Evolutionary conservation across 2,797 vertebrate genomes (phyloP).

Genomic region (Danio tinwini): DNA sequence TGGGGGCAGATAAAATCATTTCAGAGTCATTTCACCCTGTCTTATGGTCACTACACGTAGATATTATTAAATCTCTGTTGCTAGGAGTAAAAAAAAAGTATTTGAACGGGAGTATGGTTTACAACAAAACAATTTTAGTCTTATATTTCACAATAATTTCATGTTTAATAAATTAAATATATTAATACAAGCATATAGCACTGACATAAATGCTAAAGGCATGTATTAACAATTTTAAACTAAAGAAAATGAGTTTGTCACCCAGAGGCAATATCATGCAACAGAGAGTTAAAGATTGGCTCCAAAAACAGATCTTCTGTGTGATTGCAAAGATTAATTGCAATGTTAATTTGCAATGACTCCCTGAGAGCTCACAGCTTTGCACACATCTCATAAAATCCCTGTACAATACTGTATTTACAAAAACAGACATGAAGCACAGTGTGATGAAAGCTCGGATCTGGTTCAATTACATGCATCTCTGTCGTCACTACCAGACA

Average conservation of each 20-base stretch:
- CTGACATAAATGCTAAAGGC: neutral
- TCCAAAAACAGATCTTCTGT: slow-evolving; percentile 3
- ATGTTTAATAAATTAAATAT: no score
- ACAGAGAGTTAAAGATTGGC: neutral
- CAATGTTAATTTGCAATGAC: neutral
- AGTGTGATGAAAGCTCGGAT: slow-evolving; percentile 10
- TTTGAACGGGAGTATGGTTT: no score
- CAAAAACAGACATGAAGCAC: neutral
- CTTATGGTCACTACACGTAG: neutral
- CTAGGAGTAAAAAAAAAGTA: neutral
- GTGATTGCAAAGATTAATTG: slow-evolving; percentile 3
- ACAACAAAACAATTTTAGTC: no score
- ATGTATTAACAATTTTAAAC: neutral
- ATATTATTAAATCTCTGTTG: neutral
- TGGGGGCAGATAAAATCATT: slow-evolving; percentile 6
- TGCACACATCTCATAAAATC: neutral
- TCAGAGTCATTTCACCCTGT: slow-evolving; percentile 2
- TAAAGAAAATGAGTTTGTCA: neutral
- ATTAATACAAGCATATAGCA: no score
- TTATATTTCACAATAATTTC: no score
- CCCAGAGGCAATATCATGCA: neutral
- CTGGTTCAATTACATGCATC: neutral
- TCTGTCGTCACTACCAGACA: neutral
- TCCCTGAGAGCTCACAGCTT: neutral
- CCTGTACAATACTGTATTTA: neutral